Conservation (phyloP, 2,888 invertebrate genomes). For the Tachina fera region DNA sequence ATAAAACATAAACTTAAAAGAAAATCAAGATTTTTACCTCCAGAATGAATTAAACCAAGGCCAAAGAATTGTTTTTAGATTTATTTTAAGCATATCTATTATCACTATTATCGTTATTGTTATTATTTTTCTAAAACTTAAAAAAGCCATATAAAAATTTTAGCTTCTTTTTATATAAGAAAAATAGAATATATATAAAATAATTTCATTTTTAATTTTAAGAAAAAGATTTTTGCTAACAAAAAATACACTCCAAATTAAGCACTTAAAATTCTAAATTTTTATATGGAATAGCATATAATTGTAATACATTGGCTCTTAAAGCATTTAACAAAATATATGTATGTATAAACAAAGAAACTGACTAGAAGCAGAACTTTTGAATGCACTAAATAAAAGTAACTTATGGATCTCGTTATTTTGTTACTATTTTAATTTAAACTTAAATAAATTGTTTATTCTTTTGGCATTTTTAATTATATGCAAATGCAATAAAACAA, state of each 20-base stretch:
- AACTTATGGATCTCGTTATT: constrained; percentile 62
- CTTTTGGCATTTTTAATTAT: neutral
- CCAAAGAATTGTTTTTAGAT: constrained; percentile 66
- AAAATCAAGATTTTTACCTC: constrained; percentile 64
- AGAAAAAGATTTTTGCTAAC: constrained; percentile 22
- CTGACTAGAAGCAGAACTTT: neutral
- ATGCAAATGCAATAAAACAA: neutral
- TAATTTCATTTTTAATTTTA: neutral
- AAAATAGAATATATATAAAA: neutral
- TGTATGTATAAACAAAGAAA: neutral
- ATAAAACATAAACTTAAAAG: constrained; percentile 35
- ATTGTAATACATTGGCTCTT: constrained; percentile 27
- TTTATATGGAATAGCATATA: neutral
- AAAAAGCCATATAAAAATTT: constrained; percentile 35
- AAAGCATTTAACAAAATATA: neutral
- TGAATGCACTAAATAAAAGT: constrained; percentile 20
- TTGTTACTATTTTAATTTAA: constrained; percentile 1
- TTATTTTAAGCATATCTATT: constrained; percentile 52
- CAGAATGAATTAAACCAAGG: constrained; percentile 62
- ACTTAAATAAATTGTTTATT: neutral
- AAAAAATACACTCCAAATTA: constrained; percentile 50
- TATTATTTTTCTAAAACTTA: constrained; percentile 40
- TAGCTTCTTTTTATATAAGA: constrained; percentile 38
- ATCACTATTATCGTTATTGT: constrained; percentile 3
- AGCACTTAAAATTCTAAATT: constrained; percentile 53